Base-by-base conservation (phyloP, 2,797 vertebrate species). In the Argyrosomus regius region DNA sequence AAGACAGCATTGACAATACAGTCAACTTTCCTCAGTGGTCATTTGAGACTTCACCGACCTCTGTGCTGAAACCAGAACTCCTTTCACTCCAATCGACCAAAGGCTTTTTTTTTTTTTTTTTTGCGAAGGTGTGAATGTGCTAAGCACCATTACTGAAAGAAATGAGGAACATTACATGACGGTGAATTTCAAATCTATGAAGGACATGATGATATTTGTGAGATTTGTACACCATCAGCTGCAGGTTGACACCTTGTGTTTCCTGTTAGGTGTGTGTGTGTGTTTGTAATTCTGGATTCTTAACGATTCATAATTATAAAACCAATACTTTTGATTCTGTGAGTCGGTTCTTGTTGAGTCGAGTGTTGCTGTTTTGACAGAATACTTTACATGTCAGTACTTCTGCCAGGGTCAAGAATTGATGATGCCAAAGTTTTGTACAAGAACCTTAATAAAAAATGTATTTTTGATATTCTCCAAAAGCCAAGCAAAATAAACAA, bases 31-130 rank as follows among this genome's bases (percentile, higher is more conserved):
- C 67, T 85, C 18, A 2, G 6, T 17, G 67, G 83, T 78, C 78
- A 87, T 39, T 10, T 56, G 41, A 71, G 82, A 80, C 43, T 11
- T 75, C 10, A 6, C 10, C 12, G 8, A 78, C 46, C 62, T 54
- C 49, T 61, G 6, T 4, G 35, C 10, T 80, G 82, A 86, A 88
- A 87, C 60, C 77, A 68, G 68, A 85, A 35, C 60, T 76, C 62
- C 22, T 84, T 77, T 80, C 59, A 54, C 17, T 45, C 4, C 1
- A 0, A n/a, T 50, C 16, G 26, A 2, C 46, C 20, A 20, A 13
- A 20, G 28, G 26, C 26, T 39, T 39, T 39, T 9, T 39, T 39
- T 35, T 31, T 31, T 31, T 35, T 22, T 50, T 48, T 66, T 84
- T 83, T 39, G 66, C 24, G 57, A n/a, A 77, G 48, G 41, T 1